phyloP scores from a whole-genome alignment of 2,797 vertebrate species.

The Enteromius trimaculatus region DNA sequence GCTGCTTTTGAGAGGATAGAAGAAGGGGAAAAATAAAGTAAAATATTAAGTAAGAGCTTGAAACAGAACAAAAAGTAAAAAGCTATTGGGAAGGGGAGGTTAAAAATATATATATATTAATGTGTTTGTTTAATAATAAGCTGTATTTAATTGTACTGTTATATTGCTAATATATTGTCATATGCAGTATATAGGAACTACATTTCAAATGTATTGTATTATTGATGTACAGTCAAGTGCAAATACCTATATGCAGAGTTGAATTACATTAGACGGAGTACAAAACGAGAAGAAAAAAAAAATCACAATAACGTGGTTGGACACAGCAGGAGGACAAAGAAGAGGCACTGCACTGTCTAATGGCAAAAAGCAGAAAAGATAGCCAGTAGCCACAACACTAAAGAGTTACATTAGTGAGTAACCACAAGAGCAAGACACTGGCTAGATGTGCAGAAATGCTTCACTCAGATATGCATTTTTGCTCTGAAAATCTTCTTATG shows the following conservation, averaged over 20 bases:
- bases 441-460: neutral
- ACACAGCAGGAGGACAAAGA: neutral
- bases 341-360: neutral
- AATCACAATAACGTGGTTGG: neutral
- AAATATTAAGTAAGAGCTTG: conserved; percentile 20
- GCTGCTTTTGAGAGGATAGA: conserved; percentile 63
- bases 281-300: neutral
- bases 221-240: neutral
- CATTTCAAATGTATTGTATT: neutral
- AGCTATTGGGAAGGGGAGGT: neutral
- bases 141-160: neutral
- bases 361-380: conserved; percentile 11
- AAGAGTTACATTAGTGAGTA: conserved; percentile 16
- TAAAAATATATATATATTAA: conserved; percentile 3
- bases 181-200: neutral
- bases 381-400: conserved; percentile 31
- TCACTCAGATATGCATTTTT: neutral
- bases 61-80: conserved; percentile 7
- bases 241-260: neutral
- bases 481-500: neutral
- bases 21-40: conserved; percentile 18
- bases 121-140: neutral
- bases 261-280: neutral
- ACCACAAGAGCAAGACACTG: neutral
- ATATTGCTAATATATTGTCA: neutral